Evolutionary conservation across 2,113 vertebrate genomes (phyloP).

Genomic region (Pardalotus punctatus): DNA sequence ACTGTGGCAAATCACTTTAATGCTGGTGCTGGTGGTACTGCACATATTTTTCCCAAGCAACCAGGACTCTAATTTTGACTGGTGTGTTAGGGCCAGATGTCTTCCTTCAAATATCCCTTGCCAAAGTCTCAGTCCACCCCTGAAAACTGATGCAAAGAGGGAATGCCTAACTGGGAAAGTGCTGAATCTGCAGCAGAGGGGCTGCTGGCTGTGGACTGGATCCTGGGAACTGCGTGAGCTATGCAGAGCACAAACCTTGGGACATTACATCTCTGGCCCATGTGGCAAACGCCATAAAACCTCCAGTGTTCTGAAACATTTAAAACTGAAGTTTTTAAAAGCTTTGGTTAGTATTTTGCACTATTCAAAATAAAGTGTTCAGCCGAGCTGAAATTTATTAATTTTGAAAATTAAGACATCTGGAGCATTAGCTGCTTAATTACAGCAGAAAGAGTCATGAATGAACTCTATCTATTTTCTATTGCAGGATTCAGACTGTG

Average conservation of each 20-base stretch:
- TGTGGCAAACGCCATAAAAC: neutral
- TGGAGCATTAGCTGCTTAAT: constrained; percentile 74
- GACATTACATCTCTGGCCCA: neutral
- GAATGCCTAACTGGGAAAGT: neutral
- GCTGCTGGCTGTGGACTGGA: neutral
- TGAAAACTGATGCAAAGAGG: neutral
- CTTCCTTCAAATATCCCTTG: neutral
- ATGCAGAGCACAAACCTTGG: neutral
- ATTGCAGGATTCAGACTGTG: constrained; percentile 19
- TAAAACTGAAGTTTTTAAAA: constrained; percentile 27
- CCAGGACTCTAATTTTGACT: neutral
- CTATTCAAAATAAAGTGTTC: constrained; percentile 53
- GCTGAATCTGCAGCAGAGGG: neutral
- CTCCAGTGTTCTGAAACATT: neutral
- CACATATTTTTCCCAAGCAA: neutral
- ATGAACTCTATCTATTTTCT: constrained; percentile 65
- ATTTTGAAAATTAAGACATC: constrained; percentile 74
- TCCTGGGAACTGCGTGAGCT: neutral
- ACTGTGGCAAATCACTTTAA: neutral
- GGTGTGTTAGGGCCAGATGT: neutral
- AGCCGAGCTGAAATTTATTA: constrained; percentile 67
- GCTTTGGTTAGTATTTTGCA: constrained; percentile 50
- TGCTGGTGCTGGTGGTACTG: neutral
- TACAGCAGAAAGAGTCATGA: constrained; percentile 65
- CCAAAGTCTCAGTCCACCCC: neutral